phyloP scores from a whole-genome alignment of 2,888 invertebrate genomes.

The Ctenicera cuprea region DNA sequence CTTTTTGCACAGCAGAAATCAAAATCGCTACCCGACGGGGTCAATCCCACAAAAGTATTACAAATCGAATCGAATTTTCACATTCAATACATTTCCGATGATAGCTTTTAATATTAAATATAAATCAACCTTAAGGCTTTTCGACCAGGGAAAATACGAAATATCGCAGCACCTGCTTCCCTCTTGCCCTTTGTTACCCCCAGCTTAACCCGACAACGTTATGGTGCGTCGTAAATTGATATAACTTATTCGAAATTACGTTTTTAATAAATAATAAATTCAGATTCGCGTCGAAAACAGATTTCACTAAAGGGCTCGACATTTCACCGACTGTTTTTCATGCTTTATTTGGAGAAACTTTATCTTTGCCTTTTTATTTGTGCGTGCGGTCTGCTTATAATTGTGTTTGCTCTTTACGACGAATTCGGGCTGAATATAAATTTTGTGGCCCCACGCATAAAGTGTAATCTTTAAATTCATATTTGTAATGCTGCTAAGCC shows the following conservation, averaged over 20 bases:
- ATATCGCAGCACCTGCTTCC: constrained; percentile 42
- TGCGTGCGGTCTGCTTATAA: constrained; percentile 22
- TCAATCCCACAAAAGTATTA: constrained; percentile 36
- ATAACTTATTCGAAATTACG: constrained; percentile 26
- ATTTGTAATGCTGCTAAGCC: constrained; percentile 20
- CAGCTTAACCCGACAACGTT: constrained; percentile 35
- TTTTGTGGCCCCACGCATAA: constrained; percentile 18
- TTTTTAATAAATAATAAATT: constrained; percentile 28
- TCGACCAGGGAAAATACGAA: constrained; percentile 37
- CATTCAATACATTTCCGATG: constrained; percentile 42
- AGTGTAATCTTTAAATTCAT: constrained; percentile 26
- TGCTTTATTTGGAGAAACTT: constrained; percentile 9
- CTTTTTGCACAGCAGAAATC: constrained; percentile 16
- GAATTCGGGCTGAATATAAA: constrained; percentile 26
- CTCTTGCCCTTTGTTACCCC: constrained; percentile 32
- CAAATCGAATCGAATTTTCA: constrained; percentile 48
- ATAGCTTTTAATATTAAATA: constrained; percentile 51
- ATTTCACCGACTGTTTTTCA: constrained; percentile 11
- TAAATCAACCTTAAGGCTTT: constrained; percentile 48
- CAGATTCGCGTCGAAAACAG: background rate
- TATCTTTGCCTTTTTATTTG: constrained; percentile 26
- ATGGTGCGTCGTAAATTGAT: constrained; percentile 25
- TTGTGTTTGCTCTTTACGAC: constrained; percentile 13
- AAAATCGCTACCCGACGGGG: constrained; percentile 17
- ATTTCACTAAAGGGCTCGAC: constrained; percentile 8